Base-by-base conservation (phyloP, 2,113 vertebrate genomes). In the Callopanchax toddi region DNA sequence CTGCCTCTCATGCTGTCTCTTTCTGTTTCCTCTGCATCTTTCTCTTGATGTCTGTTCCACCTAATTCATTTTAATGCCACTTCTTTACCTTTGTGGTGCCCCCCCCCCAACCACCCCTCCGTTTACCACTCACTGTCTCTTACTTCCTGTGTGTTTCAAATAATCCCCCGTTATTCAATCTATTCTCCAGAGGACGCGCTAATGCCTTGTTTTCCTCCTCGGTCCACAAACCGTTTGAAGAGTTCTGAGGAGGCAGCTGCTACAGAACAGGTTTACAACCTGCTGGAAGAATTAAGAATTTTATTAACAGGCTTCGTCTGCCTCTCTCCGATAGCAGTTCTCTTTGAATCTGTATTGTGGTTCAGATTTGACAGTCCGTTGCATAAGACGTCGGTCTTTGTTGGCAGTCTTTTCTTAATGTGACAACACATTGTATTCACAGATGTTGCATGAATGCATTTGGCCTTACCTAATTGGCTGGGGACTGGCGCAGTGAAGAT, bases 201-300 rank as follows among this genome's bases (percentile, higher is more conserved):
- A 81, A 89, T 83, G 79, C 73, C 65, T 67, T 36, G 45, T 89
- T 87, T 85, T 82, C 58, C 70, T 72, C 64, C 69, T 86, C 83
- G 74, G 71, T 81, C 82, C 75, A 67, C 84, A 78, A 54, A 64
- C 44, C 11, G 6, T 75, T 85, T 81, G 72, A 73, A 54, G 71
- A 71, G 61, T 56, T 71, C 60, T 46, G 63, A 71, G 46, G 56
- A 79, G 60, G 72, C 63, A 23, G 46, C 49, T 74, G 72, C 15
- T 8, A 77, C 64, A 62, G 50, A 79, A 72, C 54, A 67, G 48
- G 22, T 79, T 71, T 61, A 45, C 55, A 57, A 75, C 71, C 50
- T 18, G 29, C 6, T 3, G 34, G 54, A 60, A 43, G 45, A 76
- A 60, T 74, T 78, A 52, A 36, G 60, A 50, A 74, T 71, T 59